Percentiles rank a stretch among this genome's conserved stretches.
phyloP scores from a whole-genome alignment of 2,888 invertebrate species.

The Hermaeophaga mercurialis region DNA sequence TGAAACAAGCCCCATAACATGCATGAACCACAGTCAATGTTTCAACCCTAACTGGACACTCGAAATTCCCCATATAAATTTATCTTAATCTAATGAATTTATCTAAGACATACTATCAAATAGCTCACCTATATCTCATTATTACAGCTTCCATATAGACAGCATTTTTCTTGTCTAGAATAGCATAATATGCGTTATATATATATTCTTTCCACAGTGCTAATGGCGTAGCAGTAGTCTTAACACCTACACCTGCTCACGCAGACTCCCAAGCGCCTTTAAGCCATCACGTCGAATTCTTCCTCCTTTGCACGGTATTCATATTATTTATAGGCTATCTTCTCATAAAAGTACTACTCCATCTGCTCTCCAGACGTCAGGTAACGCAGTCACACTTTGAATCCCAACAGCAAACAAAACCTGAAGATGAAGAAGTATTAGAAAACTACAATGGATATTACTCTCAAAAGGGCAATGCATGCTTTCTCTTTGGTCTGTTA shows the following conservation, averaged over 20 bases:
- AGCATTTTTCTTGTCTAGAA: not conserved
- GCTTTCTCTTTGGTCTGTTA: too few species aligned
- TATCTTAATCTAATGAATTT: not conserved
- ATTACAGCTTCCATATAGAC: not conserved
- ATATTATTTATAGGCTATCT: not conserved
- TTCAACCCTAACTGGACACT: conserved; percentile 28
- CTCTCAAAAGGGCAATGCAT: too few species aligned
- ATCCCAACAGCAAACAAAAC: not conserved
- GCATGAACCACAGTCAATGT: conserved; percentile 11
- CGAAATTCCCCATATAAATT: conserved; percentile 11
- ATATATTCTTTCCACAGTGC: not conserved
- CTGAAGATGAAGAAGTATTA: too few species aligned
- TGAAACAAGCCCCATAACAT: conserved; percentile 8
- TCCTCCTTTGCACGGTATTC: not conserved
- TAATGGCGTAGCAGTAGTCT: not conserved
- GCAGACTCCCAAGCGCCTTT: not conserved
- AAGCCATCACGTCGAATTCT: not conserved
- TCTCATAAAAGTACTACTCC: not conserved
- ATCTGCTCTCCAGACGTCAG: not conserved
- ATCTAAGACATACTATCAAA: not conserved
- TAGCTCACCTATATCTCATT: not conserved
- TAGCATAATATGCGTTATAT: not conserved
- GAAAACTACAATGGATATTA: too few species aligned
- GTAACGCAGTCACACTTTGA: not conserved
- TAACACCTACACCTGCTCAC: not conserved